Conservation (phyloP, 2,113 vertebrate genomes). For the Otolemur garnettii region DNA sequence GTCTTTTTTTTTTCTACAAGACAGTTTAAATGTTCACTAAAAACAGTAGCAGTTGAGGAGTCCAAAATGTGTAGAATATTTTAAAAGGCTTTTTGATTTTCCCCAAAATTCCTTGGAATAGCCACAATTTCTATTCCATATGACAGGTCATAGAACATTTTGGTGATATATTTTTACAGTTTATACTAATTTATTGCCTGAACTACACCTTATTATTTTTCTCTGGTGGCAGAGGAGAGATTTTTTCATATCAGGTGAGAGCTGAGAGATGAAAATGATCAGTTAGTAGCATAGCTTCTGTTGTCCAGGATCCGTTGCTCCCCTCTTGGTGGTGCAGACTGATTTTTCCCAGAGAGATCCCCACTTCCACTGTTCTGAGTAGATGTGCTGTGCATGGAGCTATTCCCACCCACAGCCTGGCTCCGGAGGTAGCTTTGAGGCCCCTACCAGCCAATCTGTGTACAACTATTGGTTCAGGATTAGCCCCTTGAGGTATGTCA, state of each 20-base stretch:
- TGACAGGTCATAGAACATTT: background rate
- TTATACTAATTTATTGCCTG: background rate
- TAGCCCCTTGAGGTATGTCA: background rate
- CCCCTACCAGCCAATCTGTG: background rate
- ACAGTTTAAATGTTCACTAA: background rate
- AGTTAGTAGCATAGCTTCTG: background rate
- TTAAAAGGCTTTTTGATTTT: background rate
- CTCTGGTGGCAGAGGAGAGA: background rate
- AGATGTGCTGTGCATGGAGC: background rate
- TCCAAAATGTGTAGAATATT: background rate
- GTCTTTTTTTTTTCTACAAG: background rate
- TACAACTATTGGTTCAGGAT: background rate
- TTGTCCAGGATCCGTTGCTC: background rate
- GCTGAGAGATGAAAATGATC: background rate
- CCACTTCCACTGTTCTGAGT: background rate
- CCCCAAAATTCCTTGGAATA: background rate
- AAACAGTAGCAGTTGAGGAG: background rate
- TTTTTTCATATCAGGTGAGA: background rate
- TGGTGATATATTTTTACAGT: background rate
- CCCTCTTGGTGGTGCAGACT: background rate
- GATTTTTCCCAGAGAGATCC: background rate
- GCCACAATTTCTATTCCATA: background rate
- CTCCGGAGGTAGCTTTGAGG: background rate
- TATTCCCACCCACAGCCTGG: background rate
- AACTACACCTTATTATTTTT: background rate